Conservation (phyloP, 2,113 vertebrate genomes). For the Sminthopsis crassicaudata region DNA sequence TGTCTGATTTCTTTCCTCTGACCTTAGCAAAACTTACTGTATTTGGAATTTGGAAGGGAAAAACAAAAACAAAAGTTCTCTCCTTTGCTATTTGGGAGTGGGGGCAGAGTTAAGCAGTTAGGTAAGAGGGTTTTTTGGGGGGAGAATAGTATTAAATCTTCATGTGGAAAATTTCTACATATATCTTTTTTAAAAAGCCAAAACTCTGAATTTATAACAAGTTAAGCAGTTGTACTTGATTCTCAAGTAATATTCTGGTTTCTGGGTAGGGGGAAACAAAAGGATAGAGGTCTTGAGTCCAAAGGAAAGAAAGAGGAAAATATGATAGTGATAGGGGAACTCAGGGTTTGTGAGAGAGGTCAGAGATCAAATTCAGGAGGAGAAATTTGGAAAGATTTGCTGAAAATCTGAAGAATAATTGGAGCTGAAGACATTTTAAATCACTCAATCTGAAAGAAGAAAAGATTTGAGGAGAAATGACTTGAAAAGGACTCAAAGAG, state of each 20-base stretch:
- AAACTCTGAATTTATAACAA: neutral
- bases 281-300: neutral
- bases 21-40: neutral
- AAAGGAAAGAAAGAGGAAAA: neutral
- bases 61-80: neutral
- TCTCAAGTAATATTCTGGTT: neutral
- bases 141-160: neutral
- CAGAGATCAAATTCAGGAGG: neutral
- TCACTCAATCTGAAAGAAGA: neutral
- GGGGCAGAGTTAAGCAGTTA: neutral
- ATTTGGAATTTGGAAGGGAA: neutral
- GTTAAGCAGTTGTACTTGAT: neutral
- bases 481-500: neutral
- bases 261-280: neutral
- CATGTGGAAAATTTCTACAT: neutral
- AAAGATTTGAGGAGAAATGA: neutral
- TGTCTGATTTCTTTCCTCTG: neutral
- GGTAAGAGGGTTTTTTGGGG: neutral
- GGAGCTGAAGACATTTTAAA: neutral
- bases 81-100: neutral
- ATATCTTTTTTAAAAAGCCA: neutral
- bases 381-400: neutral
- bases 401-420: neutral
- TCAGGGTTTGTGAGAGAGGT: neutral
- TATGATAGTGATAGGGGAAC: neutral